phyloP scores from a whole-genome alignment of 1,140 invertebrate species.

The Apis laboriosa region DNA sequence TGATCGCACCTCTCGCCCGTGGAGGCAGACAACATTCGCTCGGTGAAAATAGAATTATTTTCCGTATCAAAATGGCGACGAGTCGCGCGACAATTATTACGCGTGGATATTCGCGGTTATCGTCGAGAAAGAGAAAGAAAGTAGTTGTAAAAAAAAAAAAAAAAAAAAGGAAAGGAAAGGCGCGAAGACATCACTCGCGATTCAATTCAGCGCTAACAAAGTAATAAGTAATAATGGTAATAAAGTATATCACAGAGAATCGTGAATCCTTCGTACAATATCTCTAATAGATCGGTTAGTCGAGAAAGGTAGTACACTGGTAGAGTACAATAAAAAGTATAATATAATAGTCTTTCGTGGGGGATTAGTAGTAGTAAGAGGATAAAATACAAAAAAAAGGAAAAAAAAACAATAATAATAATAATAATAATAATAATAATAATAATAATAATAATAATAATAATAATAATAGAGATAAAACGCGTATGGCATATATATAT shows the following conservation, averaged over 20 bases:
- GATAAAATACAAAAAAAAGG: not conserved
- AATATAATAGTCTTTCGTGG: not conserved
- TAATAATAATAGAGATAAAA: not conserved
- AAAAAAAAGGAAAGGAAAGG: not conserved
- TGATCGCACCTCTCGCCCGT: no score
- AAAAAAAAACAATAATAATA: not conserved
- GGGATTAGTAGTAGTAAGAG: conserved; percentile 28
- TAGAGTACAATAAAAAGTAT: not conserved
- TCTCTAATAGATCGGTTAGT: conserved; percentile 22
- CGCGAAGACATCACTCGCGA: no score
- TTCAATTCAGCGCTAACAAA: not conserved
- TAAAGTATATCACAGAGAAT: conserved; percentile 57
- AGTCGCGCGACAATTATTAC: no score
- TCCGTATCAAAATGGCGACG: no score
- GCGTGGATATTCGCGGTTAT: no score
- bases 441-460: no score
- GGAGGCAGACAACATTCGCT: no score
- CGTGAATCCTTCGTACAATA: conserved; percentile 34
- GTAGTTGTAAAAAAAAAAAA: no score
- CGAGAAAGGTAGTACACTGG: not conserved
- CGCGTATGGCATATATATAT: conserved; percentile 33
- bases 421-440: no score
- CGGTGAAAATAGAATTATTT: no score
- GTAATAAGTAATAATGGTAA: conserved; percentile 8
- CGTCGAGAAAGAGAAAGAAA: no score